Conservation (phyloP, 2,888 invertebrate genomes). For the Campoletis raptor region DNA sequence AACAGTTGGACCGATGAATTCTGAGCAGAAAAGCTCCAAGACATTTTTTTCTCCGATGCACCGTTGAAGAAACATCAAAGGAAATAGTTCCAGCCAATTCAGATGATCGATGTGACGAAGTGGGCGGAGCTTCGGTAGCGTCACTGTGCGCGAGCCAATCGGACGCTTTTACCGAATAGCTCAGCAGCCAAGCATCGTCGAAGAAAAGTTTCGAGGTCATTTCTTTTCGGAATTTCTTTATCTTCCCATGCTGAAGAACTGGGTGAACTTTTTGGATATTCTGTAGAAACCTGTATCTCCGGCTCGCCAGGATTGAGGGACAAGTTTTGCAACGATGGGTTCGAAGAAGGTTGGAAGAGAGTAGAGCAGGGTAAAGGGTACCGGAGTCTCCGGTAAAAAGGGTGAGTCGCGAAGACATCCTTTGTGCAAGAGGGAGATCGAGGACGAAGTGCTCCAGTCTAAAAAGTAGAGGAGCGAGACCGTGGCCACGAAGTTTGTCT, state of each 20-base stretch:
- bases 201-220: background rate
- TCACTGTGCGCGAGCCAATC: background rate
- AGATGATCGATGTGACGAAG: background rate
- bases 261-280: background rate
- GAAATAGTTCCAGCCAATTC: background rate
- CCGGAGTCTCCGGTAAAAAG: slow-evolving; percentile 5
- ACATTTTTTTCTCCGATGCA: background rate
- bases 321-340: background rate
- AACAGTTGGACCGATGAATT: background rate
- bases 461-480: slow-evolving; percentile 5
- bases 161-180: background rate
- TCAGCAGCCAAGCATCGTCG: background rate
- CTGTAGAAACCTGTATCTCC: slow-evolving; percentile 5
- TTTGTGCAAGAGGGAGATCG: slow-evolving; percentile 6
- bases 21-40: background rate
- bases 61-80: background rate
- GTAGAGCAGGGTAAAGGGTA: background rate
- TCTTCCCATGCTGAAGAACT: background rate
- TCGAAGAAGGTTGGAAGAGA: background rate
- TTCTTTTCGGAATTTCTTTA: background rate
- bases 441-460: background rate
- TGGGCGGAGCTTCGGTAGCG: background rate
- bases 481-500: background rate
- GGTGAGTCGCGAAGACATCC: slow-evolving; percentile 5
- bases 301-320: background rate